Evolutionary conservation across 1,140 invertebrate genomes (phyloP).

Genomic region (Platyscapa corneri): DNA sequence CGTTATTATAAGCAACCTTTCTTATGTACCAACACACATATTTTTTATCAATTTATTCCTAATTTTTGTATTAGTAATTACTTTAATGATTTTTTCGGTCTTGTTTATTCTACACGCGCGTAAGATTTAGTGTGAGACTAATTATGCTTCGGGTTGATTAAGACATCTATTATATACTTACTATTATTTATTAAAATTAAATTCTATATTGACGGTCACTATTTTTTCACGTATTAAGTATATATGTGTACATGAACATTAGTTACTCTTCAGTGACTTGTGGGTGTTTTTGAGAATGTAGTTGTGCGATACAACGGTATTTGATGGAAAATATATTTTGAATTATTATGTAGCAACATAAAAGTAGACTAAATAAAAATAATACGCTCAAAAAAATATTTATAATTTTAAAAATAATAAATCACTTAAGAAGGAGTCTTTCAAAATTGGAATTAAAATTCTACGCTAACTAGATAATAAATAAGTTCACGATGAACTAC

Average conservation of each 20-base stretch:
- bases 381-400: background rate
- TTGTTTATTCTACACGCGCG: background rate
- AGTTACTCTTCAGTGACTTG: background rate
- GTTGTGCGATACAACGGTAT: too few species aligned
- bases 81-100: background rate
- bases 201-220: background rate
- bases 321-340: background rate
- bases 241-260: background rate
- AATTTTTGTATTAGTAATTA: background rate
- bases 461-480: too few species aligned
- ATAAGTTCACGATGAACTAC: too few species aligned
- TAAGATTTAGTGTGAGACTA: background rate
- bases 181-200: background rate
- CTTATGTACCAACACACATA: background rate
- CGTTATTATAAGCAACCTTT: background rate
- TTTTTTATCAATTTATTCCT: background rate
- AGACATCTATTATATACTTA: background rate
- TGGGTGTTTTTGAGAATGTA: too few species aligned
- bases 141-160: background rate
- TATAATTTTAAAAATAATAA: background rate
- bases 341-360: background rate
- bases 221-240: background rate
- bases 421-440: background rate
- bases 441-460: too few species aligned
- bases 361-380: background rate